A percentile compares a stretch with the other conserved stretches of the same genome.
Conservation (phyloP, 2,113 vertebrate species). For the Varanus komodoensis region DNA sequence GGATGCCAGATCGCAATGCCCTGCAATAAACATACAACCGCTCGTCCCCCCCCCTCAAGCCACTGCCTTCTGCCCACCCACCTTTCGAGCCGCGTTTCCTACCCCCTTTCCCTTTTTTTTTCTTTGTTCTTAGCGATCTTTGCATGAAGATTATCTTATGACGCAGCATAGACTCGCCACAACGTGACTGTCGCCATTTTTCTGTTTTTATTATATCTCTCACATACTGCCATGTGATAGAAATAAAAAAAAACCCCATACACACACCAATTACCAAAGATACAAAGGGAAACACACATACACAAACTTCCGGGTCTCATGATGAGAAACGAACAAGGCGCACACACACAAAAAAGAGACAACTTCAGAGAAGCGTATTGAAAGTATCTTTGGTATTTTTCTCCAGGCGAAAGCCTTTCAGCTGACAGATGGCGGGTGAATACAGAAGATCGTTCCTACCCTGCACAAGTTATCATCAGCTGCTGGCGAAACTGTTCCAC, state of each 20-base stretch:
- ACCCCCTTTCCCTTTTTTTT: conserved; percentile 52
- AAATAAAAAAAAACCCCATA: background rate
- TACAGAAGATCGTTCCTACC: too few species aligned
- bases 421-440: background rate
- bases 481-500: background rate
- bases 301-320: conserved; percentile 75
- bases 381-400: background rate
- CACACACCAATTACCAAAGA: conserved; percentile 26
- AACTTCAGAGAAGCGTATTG: background rate
- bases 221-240: conserved; percentile 84
- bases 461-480: background rate
- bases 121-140: conserved; percentile 70
- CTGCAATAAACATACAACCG: conserved; percentile 77
- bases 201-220: conserved; percentile 90
- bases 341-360: background rate
- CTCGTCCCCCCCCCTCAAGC: conserved; percentile 3
- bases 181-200: conserved; percentile 93
- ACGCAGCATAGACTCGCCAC: conserved; percentile 86
- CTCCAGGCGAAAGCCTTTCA: background rate
- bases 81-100: conserved; percentile 41
- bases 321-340: conserved; percentile 33
- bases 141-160: conserved; percentile 83
- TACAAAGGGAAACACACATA: background rate
- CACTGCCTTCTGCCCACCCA: conserved; percentile 25
- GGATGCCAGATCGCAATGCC: conserved; percentile 75